A percentile compares a stretch with the other conserved stretches of the same genome.
These are phyloP conservation scores for Patiria miniata DNA, from an alignment of 35 echinoderm and acorn worm genomes.

Conservation along the genomic window DNA sequence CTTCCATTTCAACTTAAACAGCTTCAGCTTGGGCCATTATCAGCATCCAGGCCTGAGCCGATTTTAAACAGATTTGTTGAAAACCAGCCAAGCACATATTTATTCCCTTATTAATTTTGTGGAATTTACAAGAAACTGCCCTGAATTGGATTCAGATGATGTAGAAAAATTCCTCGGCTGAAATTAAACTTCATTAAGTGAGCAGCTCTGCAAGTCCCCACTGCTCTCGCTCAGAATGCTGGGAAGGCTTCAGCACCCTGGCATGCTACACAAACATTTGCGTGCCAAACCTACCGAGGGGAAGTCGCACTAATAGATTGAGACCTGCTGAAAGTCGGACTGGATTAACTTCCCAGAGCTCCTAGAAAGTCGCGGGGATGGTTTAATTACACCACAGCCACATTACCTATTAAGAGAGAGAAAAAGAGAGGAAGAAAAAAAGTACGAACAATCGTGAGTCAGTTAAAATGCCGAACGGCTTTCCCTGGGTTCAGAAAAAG, in stretches of 20 bases:
- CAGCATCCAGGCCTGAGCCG: too few relatives aligned
- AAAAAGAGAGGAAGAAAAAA: not conserved
- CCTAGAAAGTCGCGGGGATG: not conserved
- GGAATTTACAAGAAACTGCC: too few relatives aligned
- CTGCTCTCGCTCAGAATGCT: not conserved
- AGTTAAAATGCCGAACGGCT: not conserved
- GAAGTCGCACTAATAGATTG: constrained; percentile 11
- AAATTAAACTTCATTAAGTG: not conserved
- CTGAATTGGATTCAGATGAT: too few relatives aligned
- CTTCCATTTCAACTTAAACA: too few relatives aligned
- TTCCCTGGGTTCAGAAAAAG: too few relatives aligned
- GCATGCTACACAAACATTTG: constrained; percentile 27
- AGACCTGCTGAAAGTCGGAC: constrained; percentile 12
- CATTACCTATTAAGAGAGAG: not conserved
- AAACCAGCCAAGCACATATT: too few relatives aligned
- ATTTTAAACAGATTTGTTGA: too few relatives aligned
- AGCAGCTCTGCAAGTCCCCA: not conserved
- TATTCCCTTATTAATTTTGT: too few relatives aligned
- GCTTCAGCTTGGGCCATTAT: too few relatives aligned
- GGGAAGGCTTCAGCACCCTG: not conserved
- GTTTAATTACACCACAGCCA: not conserved
- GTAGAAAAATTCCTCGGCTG: too few relatives aligned
- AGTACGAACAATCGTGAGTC: not conserved
- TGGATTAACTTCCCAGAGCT: constrained; percentile 5
- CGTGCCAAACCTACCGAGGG: constrained; percentile 15